Evolutionary conservation across 92 coral and sea anemone genomes (phyloP), one percentile per base, ranked within the genome.

Genomic region (Palythoa heliodiscus): DNA sequence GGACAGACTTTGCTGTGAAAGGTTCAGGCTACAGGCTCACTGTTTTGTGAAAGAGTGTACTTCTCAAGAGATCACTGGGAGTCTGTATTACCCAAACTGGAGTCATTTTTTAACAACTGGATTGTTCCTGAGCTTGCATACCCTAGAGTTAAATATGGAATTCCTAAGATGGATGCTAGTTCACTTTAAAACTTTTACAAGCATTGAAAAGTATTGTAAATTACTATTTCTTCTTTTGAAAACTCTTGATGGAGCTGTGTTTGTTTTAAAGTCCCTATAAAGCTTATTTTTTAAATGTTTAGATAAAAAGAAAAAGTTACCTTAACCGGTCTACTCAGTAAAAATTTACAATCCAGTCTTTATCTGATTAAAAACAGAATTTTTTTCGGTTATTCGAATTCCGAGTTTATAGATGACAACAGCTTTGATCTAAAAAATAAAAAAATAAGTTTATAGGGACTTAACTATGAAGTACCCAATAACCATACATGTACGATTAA

Each of bases 1-100:
- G 91, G 93, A 87, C 93, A 35, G 93, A 90, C 77, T 90, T 87
- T 90, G 91, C 83, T 35, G 93, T 87, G 17, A 83, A 38, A 58
- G 93, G 91, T 48, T 77, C 93, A 77, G 69, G 83, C 67, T 60
- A 77, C 64, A 52, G n/a, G 55, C 69, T 83, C 67, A 64, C 75
- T 82, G 40, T 87, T 87, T 73, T 82, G 88, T 52, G 86, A 90
- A 74, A 83, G 91, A 78, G 88, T 90, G 20, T 48, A 58, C 67
- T 87, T 83, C 86, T 75, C 82, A 57, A 58, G 74, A 37, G 86
- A 83, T 39, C 84, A 71, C 71, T 90, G 88, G 93, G 71, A 90
- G 69, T 82, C 64, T 75, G 78, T 57, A 22, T 83, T 87, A 55
- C 77, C 76, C 61, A 87, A 90, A 70, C 72, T 87, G 4, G 50